These are phyloP conservation scores for Cantharis flavilabris DNA, from an alignment of 2,888 invertebrate species.

Conservation along the genomic window DNA sequence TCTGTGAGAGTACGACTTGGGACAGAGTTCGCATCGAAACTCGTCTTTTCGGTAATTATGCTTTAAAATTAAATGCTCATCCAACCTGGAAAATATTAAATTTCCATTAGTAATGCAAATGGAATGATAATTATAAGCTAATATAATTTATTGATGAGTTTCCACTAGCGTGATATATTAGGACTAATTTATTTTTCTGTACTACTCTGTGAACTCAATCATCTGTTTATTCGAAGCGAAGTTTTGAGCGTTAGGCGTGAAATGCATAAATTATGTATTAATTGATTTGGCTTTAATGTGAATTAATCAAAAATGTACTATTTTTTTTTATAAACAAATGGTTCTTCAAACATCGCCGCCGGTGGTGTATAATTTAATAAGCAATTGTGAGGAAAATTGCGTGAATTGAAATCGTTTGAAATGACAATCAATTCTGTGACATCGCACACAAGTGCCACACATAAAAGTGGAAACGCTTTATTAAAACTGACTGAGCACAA, in stretches of 20 bases:
- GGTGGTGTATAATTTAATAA: slow-evolving; percentile 1
- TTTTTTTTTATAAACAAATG: background rate
- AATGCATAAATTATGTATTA: slow-evolving; percentile 30
- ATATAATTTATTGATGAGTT: slow-evolving; percentile 25
- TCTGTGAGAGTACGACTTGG: slow-evolving; percentile 80
- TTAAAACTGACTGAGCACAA: background rate
- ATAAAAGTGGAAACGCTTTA: slow-evolving; percentile 1
- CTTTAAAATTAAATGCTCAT: slow-evolving; percentile 77
- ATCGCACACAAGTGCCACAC: slow-evolving; percentile 15
- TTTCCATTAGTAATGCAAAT: background rate
- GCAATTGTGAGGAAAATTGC: slow-evolving; percentile 20
- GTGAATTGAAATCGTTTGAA: slow-evolving; percentile 26
- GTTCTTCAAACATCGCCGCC: background rate
- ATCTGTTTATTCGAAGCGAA: slow-evolving; percentile 32
- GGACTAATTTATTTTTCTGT: slow-evolving; percentile 37
- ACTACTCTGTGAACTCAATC: slow-evolving; percentile 37
- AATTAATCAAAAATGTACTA: background rate
- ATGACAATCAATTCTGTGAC: slow-evolving; percentile 28
- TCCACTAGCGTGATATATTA: slow-evolving; percentile 34
- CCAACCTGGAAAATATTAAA: slow-evolving; percentile 68
- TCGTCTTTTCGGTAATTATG: slow-evolving; percentile 81
- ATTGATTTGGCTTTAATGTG: slow-evolving; percentile 26
- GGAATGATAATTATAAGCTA: background rate
- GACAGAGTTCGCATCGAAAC: slow-evolving; percentile 83
- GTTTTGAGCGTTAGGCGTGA: slow-evolving; percentile 33